phyloP scores from a whole-genome alignment of 2,888 invertebrate genomes.

The Odiellus spinosus region DNA sequence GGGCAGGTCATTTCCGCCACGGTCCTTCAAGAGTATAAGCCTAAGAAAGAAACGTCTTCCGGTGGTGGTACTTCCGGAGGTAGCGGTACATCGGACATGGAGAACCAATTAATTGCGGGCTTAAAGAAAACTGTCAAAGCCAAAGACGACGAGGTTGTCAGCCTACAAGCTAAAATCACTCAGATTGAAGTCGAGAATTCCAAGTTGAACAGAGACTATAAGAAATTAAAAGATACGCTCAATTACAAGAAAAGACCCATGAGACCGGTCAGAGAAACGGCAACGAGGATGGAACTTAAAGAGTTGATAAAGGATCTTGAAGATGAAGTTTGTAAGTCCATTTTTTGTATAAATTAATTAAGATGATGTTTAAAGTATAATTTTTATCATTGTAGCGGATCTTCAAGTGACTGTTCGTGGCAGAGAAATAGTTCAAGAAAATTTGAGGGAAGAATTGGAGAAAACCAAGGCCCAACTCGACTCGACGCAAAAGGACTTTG shows the following conservation, averaged over 20 bases:
- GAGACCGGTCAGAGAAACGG: conserved; percentile 42
- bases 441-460: conserved; percentile 16
- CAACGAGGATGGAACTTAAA: conserved; percentile 33
- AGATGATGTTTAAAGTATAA: neutral
- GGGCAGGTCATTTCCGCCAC: neutral
- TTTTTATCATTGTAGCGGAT: conserved; percentile 8
- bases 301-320: conserved; percentile 75
- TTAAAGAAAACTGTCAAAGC: conserved; percentile 25
- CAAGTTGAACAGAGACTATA: conserved; percentile 19
- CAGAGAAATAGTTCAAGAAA: conserved; percentile 17
- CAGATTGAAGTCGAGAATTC: conserved; percentile 19
- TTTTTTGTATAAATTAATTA: neutral
- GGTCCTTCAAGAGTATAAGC: conserved; percentile 11
- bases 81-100: conserved; percentile 6
- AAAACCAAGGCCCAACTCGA: conserved; percentile 12
- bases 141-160: conserved; percentile 43
- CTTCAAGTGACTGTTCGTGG: conserved; percentile 17
- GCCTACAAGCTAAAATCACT: conserved; percentile 38
- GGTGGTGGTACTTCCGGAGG: neutral
- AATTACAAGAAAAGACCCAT: conserved; percentile 51
- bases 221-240: conserved; percentile 33
- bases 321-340: conserved; percentile 40
- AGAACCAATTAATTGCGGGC: conserved; percentile 18
- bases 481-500: conserved; percentile 8
- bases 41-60: conserved; percentile 9